A percentile compares a stretch with the other conserved stretches of the same genome.
Conservation (phyloP, 2,888 invertebrate genomes). For the Sarcophaga variegata region DNA sequence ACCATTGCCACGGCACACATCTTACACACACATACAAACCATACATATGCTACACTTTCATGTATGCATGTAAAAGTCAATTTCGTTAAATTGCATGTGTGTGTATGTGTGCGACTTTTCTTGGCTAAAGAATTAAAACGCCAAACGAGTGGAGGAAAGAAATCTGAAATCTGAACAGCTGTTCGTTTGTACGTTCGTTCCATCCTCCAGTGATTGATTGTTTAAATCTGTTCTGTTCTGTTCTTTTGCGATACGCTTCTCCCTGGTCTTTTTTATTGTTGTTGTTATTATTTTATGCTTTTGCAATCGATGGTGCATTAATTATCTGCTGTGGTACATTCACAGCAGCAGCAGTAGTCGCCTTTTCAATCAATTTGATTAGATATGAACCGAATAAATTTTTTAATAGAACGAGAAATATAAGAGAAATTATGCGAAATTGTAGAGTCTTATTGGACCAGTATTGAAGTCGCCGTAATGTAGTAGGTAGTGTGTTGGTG, state of each 20-base stretch:
- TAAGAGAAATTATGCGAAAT: not conserved
- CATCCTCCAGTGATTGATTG: slow-evolving; percentile 51
- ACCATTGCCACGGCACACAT: not conserved
- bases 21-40: not conserved
- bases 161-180: slow-evolving; percentile 46
- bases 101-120: not conserved
- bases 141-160: slow-evolving; percentile 31
- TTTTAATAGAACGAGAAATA: slow-evolving; percentile 22
- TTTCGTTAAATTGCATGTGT: not conserved
- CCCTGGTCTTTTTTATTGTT: not conserved
- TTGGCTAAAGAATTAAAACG: slow-evolving; percentile 3
- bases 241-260: not conserved
- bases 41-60: too few relatives aligned
- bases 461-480: too few relatives aligned
- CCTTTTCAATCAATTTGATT: slow-evolving; percentile 33
- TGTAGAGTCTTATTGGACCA: too few relatives aligned
- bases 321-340: slow-evolving; percentile 7
- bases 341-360: not conserved
- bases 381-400: slow-evolving; percentile 55
- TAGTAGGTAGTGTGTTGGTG: too few relatives aligned
- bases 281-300: not conserved
- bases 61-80: not conserved
- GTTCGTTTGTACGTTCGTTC: slow-evolving; percentile 1
- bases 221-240: slow-evolving; percentile 35
- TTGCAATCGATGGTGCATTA: slow-evolving; percentile 17